Conservation (phyloP, 2,888 invertebrate genomes). For the Andrena haemorrhoa region DNA sequence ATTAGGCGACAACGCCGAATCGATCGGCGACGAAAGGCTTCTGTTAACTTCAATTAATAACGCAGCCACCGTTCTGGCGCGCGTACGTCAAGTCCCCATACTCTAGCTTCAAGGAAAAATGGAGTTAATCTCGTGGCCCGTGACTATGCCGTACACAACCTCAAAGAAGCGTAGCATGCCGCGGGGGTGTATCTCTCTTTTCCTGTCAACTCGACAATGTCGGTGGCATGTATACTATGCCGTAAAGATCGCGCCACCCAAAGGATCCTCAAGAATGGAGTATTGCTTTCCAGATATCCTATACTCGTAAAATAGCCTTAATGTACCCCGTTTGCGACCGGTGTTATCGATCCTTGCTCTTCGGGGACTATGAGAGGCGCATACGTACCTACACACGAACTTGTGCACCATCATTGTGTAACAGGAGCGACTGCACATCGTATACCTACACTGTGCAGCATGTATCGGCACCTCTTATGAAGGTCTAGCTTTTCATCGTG, state of each 20-base stretch:
- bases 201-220: conserved; percentile 64
- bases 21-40: background rate
- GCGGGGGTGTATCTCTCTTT: conserved; percentile 64
- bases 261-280: conserved; percentile 76
- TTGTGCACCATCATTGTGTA: background rate
- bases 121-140: conserved; percentile 50
- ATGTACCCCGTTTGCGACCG: conserved; percentile 67
- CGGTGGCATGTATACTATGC: conserved; percentile 67
- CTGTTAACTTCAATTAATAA: conserved; percentile 18
- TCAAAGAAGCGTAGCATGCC: conserved; percentile 64
- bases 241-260: conserved; percentile 68
- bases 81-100: conserved; percentile 10
- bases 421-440: conserved; percentile 6
- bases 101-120: conserved; percentile 25
- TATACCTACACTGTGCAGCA: conserved; percentile 11
- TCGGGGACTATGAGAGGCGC: conserved; percentile 33
- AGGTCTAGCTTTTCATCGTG: conserved; percentile 40
- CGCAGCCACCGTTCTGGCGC: too few relatives aligned
- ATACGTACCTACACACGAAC: background rate
- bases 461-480: conserved; percentile 53
- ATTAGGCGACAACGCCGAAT: background rate
- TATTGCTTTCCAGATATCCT: conserved; percentile 77
- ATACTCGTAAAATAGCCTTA: conserved; percentile 77
- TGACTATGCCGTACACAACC: conserved; percentile 33
- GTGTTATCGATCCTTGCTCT: conserved; percentile 71